These are phyloP conservation scores for Rachycentron canadum DNA, from an alignment of 2,797 vertebrate genomes.

Conservation along the genomic window DNA sequence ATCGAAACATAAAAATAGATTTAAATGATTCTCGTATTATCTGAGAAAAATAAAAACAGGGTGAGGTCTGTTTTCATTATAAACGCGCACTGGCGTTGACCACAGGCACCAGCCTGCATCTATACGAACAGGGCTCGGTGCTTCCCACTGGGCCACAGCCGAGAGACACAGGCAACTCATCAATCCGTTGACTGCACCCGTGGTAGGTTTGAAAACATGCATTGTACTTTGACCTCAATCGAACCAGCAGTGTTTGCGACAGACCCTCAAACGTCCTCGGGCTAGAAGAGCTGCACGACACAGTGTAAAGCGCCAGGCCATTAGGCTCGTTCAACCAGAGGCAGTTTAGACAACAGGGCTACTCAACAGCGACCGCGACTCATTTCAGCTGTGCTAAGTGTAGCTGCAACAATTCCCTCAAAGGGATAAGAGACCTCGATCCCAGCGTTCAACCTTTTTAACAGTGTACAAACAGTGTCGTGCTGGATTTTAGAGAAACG, in stretches of 20 bases:
- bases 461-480: neutral
- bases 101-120: neutral
- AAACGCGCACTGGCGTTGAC: neutral
- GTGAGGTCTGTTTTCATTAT: conserved; percentile 6
- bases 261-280: conserved; percentile 26
- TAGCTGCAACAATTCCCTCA: conserved; percentile 2
- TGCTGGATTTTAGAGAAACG: neutral
- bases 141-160: conserved; percentile 39
- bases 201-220: conserved; percentile 63
- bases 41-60: neutral
- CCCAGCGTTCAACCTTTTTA: neutral
- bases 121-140: conserved; percentile 25
- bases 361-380: conserved; percentile 27
- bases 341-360: conserved; percentile 1
- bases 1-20: neutral
- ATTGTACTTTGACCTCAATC: conserved; percentile 75
- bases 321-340: conserved; percentile 1
- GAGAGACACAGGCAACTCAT: conserved; percentile 42
- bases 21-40: neutral
- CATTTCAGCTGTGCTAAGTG: neutral
- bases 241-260: conserved; percentile 53
- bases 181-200: conserved; percentile 57
- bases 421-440: neutral
- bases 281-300: conserved; percentile 17
- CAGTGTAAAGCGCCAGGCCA: conserved; percentile 24